Conservation (phyloP, 2,113 vertebrate genomes). For the Gorsachius goisagi region DNA sequence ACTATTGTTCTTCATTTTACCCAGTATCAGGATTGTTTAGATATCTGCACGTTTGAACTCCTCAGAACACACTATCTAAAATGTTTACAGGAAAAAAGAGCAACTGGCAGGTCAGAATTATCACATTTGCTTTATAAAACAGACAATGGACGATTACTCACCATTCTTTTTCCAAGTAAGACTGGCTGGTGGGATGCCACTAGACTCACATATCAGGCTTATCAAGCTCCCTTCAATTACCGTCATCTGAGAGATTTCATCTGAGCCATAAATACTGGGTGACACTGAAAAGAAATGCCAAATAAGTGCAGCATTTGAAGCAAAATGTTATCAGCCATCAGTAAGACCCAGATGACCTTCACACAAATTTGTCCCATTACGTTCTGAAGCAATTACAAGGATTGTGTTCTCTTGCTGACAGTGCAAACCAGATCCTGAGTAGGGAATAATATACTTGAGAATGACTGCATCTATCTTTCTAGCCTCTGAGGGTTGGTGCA, state of each 20-base stretch:
- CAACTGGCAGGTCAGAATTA: not conserved
- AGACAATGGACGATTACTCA: slow-evolving; percentile 39
- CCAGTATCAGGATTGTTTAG: not conserved
- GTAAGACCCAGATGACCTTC: not conserved
- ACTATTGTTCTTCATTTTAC: not conserved
- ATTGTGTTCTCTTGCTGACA: not conserved
- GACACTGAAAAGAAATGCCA: slow-evolving; percentile 73
- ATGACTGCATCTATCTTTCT: not conserved
- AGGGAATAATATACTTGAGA: not conserved
- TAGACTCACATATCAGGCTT: slow-evolving; percentile 91
- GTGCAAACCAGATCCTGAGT: not conserved
- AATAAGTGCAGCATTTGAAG: not conserved
- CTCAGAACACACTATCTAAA: not conserved
- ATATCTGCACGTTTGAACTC: not conserved
- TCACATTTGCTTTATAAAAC: not conserved
- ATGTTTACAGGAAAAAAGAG: not conserved
- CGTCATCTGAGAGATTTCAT: slow-evolving; percentile 78
- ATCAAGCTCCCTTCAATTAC: slow-evolving; percentile 87
- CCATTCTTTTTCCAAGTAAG: slow-evolving; percentile 91
- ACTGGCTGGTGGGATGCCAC: slow-evolving; percentile 90
- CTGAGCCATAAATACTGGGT: slow-evolving; percentile 86
- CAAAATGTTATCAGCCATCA: not conserved
- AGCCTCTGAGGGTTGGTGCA: not conserved
- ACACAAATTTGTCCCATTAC: not conserved
- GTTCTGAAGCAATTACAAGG: not conserved